A percentile compares a stretch with the other conserved stretches of the same genome.
These are phyloP conservation scores for Dinoponera quadriceps DNA, from an alignment of 1,140 invertebrate genomes.

Conservation along the genomic window DNA sequence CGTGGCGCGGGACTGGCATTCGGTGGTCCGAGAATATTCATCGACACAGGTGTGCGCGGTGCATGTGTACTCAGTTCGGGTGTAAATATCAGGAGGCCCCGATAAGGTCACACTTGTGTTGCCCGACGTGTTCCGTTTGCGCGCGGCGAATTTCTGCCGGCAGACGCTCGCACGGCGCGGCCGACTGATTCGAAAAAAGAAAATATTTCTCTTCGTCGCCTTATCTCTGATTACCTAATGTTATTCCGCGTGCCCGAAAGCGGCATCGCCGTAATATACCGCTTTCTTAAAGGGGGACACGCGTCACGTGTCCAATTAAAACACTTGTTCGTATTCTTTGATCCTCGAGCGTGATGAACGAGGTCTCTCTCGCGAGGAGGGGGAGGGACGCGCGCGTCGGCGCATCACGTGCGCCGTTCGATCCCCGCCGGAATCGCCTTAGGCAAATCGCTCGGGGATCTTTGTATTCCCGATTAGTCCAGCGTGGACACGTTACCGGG, in stretches of 20 bases:
- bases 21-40: slow-evolving; percentile 28
- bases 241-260: neutral
- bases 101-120: slow-evolving; percentile 53
- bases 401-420: no score
- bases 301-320: no score
- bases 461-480: neutral
- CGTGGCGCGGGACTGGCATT: neutral
- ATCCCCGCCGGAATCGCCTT: no score
- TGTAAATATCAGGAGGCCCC: slow-evolving; percentile 31
- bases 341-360: no score
- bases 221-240: neutral
- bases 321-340: no score
- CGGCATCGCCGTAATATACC: neutral
- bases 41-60: slow-evolving; percentile 26
- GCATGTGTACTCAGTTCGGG: slow-evolving; percentile 15
- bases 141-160: slow-evolving; percentile 2
- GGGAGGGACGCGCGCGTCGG: no score
- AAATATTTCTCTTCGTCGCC: neutral
- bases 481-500: neutral
- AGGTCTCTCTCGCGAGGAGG: no score
- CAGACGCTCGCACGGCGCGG: neutral
- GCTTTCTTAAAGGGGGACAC: neutral
- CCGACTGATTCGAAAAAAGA: neutral
- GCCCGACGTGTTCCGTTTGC: neutral
- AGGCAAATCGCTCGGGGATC: no score